Conservation (phyloP, 2,113 vertebrate species). For the Serranochromis macrocephalus region DNA sequence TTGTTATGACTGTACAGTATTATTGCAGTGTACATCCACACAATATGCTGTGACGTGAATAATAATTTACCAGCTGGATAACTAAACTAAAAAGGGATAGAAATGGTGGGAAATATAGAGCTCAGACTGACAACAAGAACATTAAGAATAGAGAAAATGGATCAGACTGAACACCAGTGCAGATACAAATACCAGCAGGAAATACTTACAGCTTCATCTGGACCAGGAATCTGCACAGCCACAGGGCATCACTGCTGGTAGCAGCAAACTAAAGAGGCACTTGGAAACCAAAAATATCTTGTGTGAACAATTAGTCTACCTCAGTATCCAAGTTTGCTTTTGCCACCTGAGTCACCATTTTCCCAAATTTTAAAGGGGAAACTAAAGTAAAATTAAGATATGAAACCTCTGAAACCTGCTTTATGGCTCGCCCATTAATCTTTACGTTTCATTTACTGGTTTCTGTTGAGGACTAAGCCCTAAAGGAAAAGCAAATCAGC, state of each 20-base stretch:
- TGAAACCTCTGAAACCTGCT: not conserved
- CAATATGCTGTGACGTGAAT: not conserved
- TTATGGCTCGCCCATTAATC: not conserved
- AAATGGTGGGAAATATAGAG: not conserved
- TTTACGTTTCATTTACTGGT: not conserved
- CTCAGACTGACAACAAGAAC: not conserved
- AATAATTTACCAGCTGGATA: not conserved
- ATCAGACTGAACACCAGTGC: not conserved
- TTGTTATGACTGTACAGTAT: not conserved
- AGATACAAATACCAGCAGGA: not conserved
- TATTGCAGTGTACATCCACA: not conserved
- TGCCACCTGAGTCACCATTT: not conserved
- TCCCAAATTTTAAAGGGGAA: not conserved
- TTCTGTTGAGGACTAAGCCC: not conserved
- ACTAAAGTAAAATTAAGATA: not conserved
- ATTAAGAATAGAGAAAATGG: not conserved
- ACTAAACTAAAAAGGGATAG: not conserved
- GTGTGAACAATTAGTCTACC: not conserved
- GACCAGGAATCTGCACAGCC: not conserved
- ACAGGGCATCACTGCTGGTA: not conserved
- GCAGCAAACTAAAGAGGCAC: not conserved
- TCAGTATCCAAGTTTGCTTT: not conserved
- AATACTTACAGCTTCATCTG: not conserved
- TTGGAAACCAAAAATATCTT: not conserved
- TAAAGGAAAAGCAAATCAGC: too few species aligned